Base-by-base conservation (phyloP, 2,797 vertebrate species). In the Chloroceryle inda region DNA sequence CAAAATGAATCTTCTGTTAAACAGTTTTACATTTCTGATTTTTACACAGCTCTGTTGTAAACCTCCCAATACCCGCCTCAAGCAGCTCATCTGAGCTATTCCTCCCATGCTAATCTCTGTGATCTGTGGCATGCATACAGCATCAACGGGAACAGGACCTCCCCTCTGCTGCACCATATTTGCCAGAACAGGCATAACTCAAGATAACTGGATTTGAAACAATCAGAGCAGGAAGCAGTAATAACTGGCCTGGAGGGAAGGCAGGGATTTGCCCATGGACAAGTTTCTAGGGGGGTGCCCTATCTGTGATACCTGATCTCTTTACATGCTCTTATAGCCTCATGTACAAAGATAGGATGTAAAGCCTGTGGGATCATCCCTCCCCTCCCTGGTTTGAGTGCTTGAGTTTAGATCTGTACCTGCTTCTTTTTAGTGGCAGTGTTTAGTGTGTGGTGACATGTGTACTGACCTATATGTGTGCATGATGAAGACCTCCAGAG, bases 211-310 rank as follows among this genome's bases (percentile, higher is more conserved):
- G 75, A 76, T 92, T 80, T 83, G 72, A 94, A 96, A 95, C 88
- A 87, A 92, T 91, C 91, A 75, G 78, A 92, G 89, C 81, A 96
- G 95, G 95, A 94, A 96, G 62, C 69, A 67, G 94, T 83, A 94
- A 68, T 84, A 91, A 91, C 82, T 92, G 91, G 89, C 94, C 94
- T 78, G 91, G 49, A 91, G 91, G 91, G 56, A 94, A 95, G 53
- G 78, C 85, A 78, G 91, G 91, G 95, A 93, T 85, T 55, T 94
- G 78, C 72, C 78, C 53, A 61, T 5, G 64, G 78, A 56, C 49
- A 72, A 3, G 64, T 78, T 92, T 91, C 87, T 44, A 83, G 29
- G 37, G 59, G 91, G 61, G 23, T 91, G 81, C 56, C 67, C 52
- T 56, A 31, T 82, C 49, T 67, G 44, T 47, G 73, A 27, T 88